Evolutionary conservation across 64 coral and sea anemone genomes (phyloP).

Genomic region (Dendronephthya gigantea): DNA sequence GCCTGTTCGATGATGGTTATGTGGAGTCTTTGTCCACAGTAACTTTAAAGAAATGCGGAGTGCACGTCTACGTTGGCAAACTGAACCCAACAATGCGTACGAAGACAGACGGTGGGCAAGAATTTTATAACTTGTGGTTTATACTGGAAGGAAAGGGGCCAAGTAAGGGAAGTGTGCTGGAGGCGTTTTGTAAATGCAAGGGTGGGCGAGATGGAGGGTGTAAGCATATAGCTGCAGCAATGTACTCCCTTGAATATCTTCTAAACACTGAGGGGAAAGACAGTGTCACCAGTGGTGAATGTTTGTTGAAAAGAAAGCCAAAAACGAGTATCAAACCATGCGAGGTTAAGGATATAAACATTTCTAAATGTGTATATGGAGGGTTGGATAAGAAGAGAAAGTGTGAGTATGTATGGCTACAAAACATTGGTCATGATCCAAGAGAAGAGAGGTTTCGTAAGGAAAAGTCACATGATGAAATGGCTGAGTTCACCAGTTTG

Average conservation of each 20-base stretch:
- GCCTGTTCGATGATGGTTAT: conserved; percentile 7
- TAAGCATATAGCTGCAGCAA: background rate
- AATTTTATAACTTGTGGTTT: background rate
- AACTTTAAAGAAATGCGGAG: background rate
- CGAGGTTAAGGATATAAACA: background rate
- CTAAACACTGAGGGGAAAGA: background rate
- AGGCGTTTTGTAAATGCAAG: conserved; percentile 4
- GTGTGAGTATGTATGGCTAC: background rate
- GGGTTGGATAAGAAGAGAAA: background rate
- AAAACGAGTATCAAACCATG: background rate
- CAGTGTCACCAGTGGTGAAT: background rate
- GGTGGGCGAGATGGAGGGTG: background rate
- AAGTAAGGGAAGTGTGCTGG: background rate
- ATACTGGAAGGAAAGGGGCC: background rate
- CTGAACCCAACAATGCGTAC: background rate
- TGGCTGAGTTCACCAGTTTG: background rate
- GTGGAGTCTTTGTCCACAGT: background rate
- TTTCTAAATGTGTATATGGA: background rate
- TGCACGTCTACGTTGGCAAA: conserved; percentile 3
- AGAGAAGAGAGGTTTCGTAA: background rate
- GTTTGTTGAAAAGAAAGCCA: background rate
- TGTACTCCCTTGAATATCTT: background rate
- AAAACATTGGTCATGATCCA: background rate
- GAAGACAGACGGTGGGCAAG: background rate
- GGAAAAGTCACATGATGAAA: background rate